Conservation (phyloP, 1,140 invertebrate species). For the Aplysia californica region DNA sequence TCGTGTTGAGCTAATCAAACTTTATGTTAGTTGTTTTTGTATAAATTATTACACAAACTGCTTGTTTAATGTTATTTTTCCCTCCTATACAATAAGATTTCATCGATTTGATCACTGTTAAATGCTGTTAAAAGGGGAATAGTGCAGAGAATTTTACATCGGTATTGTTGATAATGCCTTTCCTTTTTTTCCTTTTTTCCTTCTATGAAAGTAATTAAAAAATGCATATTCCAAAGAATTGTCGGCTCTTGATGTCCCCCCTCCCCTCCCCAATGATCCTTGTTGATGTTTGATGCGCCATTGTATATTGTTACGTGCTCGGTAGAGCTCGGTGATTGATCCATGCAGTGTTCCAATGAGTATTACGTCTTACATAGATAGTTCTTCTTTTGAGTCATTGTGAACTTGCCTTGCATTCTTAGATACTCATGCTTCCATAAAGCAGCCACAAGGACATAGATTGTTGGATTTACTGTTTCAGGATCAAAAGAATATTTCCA, state of each 20-base stretch:
- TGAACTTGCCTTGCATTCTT: too few species aligned
- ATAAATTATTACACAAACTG: not conserved
- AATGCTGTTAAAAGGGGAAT: too few species aligned
- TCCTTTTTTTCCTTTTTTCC: not conserved
- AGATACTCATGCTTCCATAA: too few species aligned
- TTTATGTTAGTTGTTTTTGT: not conserved
- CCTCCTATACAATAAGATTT: not conserved
- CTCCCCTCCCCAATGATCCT: too few species aligned
- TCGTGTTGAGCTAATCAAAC: conserved; percentile 3
- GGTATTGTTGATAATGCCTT: conserved; percentile 19
- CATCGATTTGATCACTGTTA: not conserved
- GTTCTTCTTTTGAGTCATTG: too few species aligned
- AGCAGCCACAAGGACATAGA: too few species aligned
- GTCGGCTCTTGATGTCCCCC: not conserved
- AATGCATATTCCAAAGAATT: conserved; percentile 20
- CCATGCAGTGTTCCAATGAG: conserved; percentile 30
- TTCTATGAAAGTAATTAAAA: too few species aligned
- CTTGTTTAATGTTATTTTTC: not conserved
- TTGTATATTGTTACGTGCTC: conserved; percentile 19
- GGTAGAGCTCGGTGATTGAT: conserved; percentile 25
- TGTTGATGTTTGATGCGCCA: conserved; percentile 3
- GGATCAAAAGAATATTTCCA: too few species aligned
- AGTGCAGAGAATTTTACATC: not conserved
- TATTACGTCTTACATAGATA: conserved; percentile 17
- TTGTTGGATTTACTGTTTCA: too few species aligned